Base-by-base conservation (phyloP, 53 echinoderm and acorn worm genomes). In the Arbacia lixula region DNA sequence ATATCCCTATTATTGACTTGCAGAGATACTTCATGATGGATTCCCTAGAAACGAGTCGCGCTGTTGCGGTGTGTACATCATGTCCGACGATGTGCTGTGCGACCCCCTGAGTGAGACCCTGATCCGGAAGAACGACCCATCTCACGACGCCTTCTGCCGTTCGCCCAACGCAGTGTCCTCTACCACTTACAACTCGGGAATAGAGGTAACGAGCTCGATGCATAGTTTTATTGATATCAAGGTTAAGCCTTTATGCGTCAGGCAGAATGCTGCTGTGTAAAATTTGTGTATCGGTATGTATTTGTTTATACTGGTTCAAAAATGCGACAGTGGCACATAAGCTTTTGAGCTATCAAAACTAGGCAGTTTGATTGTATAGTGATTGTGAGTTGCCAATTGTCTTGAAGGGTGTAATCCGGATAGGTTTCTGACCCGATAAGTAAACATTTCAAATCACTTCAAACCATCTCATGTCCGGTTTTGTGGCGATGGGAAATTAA, bases 61-160 rank as follows among this genome's bases (percentile, higher is more conserved):
- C 14, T 95, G 95, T 41, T 95, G 95, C 36, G 90, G 86, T 20
- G 9, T 57, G 0, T 41, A 61, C 25, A 87, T 95, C 14, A 64
- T 95, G 11, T 68, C 71, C 16, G 60, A 52, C 17, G 50, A 92
- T 57, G 71, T 90, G 52, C 88, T 95, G 32, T 95, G 95, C 61
- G 88, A 95, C 55, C 51, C 36, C 4, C 16, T 50, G 17, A 62
- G 66, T 22, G 34, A 63, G 24, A 40, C 64, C 24, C 88, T 86
- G 25, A 78, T 95, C 30, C 36, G 62, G n/a, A 92, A 92, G 78
- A 62, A 42, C 5, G 66, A 42, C 1, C 53, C 56, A 1, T 34
- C 87, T n/a, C 71, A 95, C 43, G 73, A 90, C 36, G 76, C 76
- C 0, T 77, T 95, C 0, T 95, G 95, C 34, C 42, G 80, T 41